A percentile compares a stretch with the other conserved stretches of the same genome.
phyloP scores from a whole-genome alignment of 2,113 vertebrate genomes.

The Pterophyllum scalare region DNA sequence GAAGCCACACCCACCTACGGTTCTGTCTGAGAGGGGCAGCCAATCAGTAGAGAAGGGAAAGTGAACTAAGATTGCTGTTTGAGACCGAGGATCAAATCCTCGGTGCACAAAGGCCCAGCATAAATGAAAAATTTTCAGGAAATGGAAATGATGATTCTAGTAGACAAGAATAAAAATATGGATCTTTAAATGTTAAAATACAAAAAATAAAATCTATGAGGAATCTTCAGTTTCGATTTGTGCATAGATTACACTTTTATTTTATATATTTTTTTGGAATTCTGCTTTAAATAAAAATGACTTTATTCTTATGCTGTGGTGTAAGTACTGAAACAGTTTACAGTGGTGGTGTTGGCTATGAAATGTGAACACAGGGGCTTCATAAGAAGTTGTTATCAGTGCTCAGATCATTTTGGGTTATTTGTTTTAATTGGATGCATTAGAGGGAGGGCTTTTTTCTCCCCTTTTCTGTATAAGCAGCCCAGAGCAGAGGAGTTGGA shows the following conservation, averaged over 20 bases:
- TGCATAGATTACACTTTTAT: accelerated
- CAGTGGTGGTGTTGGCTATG: not conserved
- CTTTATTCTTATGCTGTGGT: not conserved
- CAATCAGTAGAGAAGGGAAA: not conserved
- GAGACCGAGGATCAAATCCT: not conserved
- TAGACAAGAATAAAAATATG: not conserved
- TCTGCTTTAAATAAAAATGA: not conserved
- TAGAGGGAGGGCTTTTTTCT: not conserved
- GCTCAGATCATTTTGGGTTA: not conserved
- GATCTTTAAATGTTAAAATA: not conserved
- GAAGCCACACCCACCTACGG: not conserved
- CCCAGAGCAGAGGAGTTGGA: slow-evolving; percentile 57
- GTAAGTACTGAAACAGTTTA: not conserved
- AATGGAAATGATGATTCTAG: not conserved
- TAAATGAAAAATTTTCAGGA: not conserved
- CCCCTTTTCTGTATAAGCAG: slow-evolving; percentile 1
- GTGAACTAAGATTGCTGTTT: not conserved
- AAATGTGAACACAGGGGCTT: not conserved
- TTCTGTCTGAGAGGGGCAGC: not conserved
- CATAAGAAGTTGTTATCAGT: not conserved
- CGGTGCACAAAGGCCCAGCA: not conserved
- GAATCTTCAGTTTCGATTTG: not conserved
- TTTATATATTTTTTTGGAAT: not conserved
- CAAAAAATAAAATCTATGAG: not conserved
- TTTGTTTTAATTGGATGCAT: slow-evolving; percentile 36